phyloP scores from a whole-genome alignment of 2,797 vertebrate genomes.

The Gouania willdenowi region DNA sequence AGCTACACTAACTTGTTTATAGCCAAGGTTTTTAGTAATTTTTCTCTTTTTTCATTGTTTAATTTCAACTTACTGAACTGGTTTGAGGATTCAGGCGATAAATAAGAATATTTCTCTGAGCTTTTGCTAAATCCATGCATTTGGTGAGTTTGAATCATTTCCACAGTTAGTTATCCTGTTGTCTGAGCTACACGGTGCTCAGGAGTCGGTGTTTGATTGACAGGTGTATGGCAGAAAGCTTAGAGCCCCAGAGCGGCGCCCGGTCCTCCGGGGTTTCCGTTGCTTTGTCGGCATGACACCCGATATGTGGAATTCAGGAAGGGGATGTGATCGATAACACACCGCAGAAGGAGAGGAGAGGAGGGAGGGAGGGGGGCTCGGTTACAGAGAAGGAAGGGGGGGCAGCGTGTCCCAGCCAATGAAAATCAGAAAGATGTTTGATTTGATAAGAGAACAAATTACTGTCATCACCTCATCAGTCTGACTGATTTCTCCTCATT shows the following conservation, averaged over 20 bases:
- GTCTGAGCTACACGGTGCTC: background rate
- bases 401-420: constrained; percentile 20
- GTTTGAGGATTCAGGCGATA: too few relatives aligned
- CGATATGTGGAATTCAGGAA: constrained; percentile 69
- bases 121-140: too few relatives aligned
- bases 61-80: too few relatives aligned
- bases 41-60: too few relatives aligned
- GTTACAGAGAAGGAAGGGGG: background rate
- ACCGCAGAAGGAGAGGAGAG: background rate
- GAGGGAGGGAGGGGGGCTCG: background rate
- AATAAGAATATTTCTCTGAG: too few relatives aligned
- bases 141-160: too few relatives aligned
- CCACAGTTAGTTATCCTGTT: too few relatives aligned
- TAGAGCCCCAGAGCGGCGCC: constrained; percentile 69
- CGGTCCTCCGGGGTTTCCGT: constrained; percentile 60
- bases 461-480: constrained; percentile 6
- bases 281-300: constrained; percentile 77
- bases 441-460: constrained; percentile 17
- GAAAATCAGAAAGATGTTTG: constrained; percentile 27
- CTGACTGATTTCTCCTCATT: background rate
- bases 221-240: constrained; percentile 58
- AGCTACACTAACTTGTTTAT: too few relatives aligned
- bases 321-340: constrained; percentile 72
- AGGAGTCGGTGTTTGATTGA: constrained; percentile 37
- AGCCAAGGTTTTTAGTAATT: too few relatives aligned